Base-by-base conservation (phyloP, 2,113 vertebrate genomes). In the Cinclus cinclus region DNA sequence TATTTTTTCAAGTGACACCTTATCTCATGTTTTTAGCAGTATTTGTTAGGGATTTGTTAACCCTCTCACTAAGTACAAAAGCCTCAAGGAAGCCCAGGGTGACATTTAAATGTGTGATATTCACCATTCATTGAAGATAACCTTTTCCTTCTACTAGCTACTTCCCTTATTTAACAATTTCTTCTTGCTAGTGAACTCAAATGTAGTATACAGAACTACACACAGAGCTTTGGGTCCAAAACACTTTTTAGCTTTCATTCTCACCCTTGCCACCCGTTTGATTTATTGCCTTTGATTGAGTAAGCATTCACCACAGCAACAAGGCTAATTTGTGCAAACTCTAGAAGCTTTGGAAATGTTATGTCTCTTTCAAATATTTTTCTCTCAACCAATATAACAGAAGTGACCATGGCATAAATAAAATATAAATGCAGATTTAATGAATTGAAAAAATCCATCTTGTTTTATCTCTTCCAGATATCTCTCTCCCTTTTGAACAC, bases 181-280 rank as follows among this genome's bases (percentile, higher is more conserved):
- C 27, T 68, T 2, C 23, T 86, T 80, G 15, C 41, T 80, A 35
- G 19, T 47, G 44, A 76, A 64, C 18, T 55, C 64, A 35, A 4
- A 42, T 1, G 1, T 42, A 80, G 2, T 0, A 0, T 70, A 37
- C 10, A 69, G 47, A 53, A 13, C 28, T 42, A 44, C 2, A 24
- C 7, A 47, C 6, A 83, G 31, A 64, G 10, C 6, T 52, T 76
- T 19, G 15, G 5, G 4, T 7, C 27, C 22, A 64, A 75, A 75
- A 27, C 15, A 30, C 8, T 41, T 79, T 46, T 58, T 15, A 65
- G 28, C 8, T 71, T 24, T 80, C 31, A 68, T 37, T 88, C 7
- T 19, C 5, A 59, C 3, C 5, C 3, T 69, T 73, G 4, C 5
- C 30, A 56, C 31, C 8, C 31, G 35, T 83, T 64, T 75, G 7